Evolutionary conservation across 2,113 vertebrate genomes (phyloP).

Genomic region (Potamarius usumacintae): DNA sequence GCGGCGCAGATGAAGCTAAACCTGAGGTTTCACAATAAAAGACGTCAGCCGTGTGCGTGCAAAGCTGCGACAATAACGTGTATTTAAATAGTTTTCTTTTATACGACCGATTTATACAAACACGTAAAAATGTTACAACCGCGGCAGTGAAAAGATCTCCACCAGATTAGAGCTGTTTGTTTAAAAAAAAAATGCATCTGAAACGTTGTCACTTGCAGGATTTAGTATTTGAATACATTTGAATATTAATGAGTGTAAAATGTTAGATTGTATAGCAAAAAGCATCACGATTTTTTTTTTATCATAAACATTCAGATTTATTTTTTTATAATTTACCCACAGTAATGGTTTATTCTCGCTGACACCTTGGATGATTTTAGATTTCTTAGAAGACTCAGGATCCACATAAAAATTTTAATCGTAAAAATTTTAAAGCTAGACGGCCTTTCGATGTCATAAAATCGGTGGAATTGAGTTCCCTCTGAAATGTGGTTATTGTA

Average conservation of each 20-base stretch:
- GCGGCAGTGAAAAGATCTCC: background rate
- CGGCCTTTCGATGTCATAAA: no score
- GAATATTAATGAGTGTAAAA: background rate
- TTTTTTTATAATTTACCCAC: background rate
- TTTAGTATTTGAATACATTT: background rate
- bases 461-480: no score
- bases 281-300: background rate
- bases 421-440: no score
- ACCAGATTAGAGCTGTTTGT: background rate
- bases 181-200: background rate
- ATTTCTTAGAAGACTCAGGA: background rate
- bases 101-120: background rate
- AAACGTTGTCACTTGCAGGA: background rate
- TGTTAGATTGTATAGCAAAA: background rate
- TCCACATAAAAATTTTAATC: no score
- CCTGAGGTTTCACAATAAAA: background rate
- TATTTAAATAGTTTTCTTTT: background rate
- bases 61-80: background rate
- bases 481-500: no score
- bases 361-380: background rate
- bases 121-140: background rate
- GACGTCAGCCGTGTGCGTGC: background rate
- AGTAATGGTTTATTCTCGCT: background rate
- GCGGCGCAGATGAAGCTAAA: background rate
- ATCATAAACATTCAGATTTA: background rate